These are phyloP conservation scores for Suillia variegata DNA, from an alignment of 2,888 invertebrate genomes.

Conservation along the genomic window DNA sequence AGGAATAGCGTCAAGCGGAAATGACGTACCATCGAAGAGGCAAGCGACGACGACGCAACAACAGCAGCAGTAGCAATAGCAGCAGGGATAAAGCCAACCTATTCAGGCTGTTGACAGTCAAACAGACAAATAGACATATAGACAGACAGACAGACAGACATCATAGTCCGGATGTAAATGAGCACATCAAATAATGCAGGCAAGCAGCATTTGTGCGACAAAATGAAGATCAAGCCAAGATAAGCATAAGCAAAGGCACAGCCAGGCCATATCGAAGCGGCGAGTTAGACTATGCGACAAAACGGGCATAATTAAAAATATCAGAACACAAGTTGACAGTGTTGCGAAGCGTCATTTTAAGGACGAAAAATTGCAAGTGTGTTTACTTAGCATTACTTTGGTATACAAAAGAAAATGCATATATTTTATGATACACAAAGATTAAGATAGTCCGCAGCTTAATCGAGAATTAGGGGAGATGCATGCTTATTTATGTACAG, in stretches of 20 bases:
- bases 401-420: background rate
- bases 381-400: background rate
- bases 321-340: constrained; percentile 50
- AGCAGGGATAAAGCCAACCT: background rate
- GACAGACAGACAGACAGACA: too few species aligned
- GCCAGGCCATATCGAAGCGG: background rate
- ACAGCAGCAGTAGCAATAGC: too few species aligned
- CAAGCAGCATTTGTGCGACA: background rate
- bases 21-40: constrained; percentile 17
- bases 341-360: constrained; percentile 29
- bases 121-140: too few species aligned
- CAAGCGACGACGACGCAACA: background rate
- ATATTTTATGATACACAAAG: too few species aligned
- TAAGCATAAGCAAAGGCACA: background rate
- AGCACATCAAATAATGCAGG: background rate
- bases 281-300: too few species aligned
- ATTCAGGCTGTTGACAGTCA: background rate
- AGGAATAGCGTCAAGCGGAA: constrained; percentile 33
- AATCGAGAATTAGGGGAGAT: too few species aligned
- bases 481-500: too few species aligned
- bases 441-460: too few species aligned
- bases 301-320: background rate
- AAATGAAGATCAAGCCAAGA: background rate
- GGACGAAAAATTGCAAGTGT: background rate
- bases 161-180: background rate